Base-by-base conservation (phyloP, 2,888 invertebrate species). In the Pyrochroa serraticornis region DNA sequence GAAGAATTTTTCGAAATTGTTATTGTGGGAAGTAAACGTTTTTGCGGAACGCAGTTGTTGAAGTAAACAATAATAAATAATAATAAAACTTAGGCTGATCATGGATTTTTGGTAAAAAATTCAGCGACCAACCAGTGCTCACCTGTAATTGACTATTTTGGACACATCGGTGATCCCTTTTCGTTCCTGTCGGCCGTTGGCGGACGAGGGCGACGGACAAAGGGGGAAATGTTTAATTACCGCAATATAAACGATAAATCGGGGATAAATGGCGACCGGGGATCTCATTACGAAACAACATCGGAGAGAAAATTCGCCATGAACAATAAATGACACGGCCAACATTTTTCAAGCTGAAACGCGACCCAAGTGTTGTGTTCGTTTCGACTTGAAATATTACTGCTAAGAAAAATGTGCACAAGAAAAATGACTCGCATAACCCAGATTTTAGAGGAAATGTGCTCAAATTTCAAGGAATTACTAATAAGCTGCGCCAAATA, bases 331-430 rank as follows among this genome's bases (percentile, higher is more conserved):
- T 70, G 72, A 72, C 71, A 70, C 66, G 67, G 67, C 71, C 67
- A 64, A 73, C 73, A 76, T 76, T 75, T 75, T 75, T 76, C 74
- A 75, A 70, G 65, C 66, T 68, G 73, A 72, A 75, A 75, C 67
- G 69, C 69, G 74, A 73, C 71, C 72, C 73, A 66, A 75, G 73
- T 74, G 74, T 73, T 76, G 73, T 76, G 59, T 55, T 76, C 75
- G 73, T 73, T 75, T 72, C 69, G 69, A 67, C 62, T 63, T 76
- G 75, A 77, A 75, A 76, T 76, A 76, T 76, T 71, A 70, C 74
- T 66, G 58, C 66, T 68, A 70, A 75, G 75, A 72, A 76, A 75
- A 72, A 75, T 72, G 73, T 72, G 71, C 38, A 46, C 46, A 49
- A 59, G 54, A 50, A 55, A 55, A 59, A 59, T 57, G 57, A 57